Percentiles rank a stretch among this genome's conserved stretches.
These are phyloP conservation scores for Netelia inedita DNA, from an alignment of 2,888 invertebrate species.

Conservation along the genomic window DNA sequence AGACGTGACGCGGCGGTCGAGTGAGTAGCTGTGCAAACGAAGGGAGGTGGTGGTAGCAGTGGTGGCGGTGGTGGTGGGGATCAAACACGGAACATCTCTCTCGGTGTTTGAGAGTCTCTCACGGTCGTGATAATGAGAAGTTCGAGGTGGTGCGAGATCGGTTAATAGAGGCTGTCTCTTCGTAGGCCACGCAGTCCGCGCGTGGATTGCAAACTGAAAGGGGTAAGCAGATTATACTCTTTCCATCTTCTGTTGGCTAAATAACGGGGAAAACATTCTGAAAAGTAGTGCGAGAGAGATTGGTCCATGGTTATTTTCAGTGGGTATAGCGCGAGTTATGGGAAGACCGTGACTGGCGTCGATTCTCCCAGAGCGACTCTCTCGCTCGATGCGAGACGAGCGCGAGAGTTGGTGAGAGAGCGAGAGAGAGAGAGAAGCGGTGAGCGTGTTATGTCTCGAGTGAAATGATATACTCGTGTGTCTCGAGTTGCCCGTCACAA, in stretches of 20 bases:
- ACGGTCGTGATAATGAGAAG: constrained; percentile 74
- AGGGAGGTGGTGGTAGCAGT: constrained; percentile 9
- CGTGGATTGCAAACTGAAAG: constrained; percentile 31
- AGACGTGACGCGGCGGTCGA: neutral
- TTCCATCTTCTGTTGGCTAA: neutral
- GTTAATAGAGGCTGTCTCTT: constrained; percentile 61
- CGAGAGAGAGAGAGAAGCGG: constrained; percentile 7
- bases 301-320: neutral
- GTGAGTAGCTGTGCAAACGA: neutral
- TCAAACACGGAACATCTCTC: constrained; percentile 22
- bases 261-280: neutral
- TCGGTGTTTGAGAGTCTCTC: constrained; percentile 29
- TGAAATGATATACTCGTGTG: constrained; percentile 16
- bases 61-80: constrained; percentile 6
- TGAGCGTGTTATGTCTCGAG: neutral
- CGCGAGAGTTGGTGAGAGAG: constrained; percentile 7
- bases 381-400: constrained; percentile 40
- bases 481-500: constrained; percentile 10
- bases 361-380: constrained; percentile 40
- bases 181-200: constrained; percentile 15
- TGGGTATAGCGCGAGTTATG: neutral
- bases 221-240: constrained; percentile 38
- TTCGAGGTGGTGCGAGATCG: constrained; percentile 75
- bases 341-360: constrained; percentile 35
- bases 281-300: neutral